Evolutionary conservation across 2,888 invertebrate genomes (phyloP).

Genomic region (Polydrusus cervinus): DNA sequence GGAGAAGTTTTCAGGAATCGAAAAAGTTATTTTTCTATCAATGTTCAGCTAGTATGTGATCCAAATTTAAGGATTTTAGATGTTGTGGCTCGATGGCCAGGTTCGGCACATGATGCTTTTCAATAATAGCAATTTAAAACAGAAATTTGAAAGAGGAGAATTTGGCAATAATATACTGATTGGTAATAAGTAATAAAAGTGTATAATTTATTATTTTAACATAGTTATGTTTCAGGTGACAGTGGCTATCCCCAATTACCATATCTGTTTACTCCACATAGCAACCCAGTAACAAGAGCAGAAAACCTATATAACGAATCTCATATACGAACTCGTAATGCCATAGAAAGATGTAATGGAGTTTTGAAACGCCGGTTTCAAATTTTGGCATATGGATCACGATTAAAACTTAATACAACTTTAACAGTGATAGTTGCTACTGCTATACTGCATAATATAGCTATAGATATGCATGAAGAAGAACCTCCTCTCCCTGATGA

Average conservation of each 20-base stretch:
- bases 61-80: background rate
- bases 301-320: slow-evolving; percentile 21
- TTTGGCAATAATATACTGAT: too few relatives aligned
- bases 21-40: slow-evolving; percentile 27
- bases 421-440: slow-evolving; percentile 41
- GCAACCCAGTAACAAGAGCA: slow-evolving; percentile 5
- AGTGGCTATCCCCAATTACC: background rate
- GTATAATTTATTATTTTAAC: too few relatives aligned
- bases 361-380: slow-evolving; percentile 64
- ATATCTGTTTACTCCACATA: slow-evolving; percentile 8
- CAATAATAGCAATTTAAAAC: too few relatives aligned
- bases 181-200: too few relatives aligned
- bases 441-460: slow-evolving; percentile 49
- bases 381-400: slow-evolving; percentile 43
- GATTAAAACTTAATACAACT: slow-evolving; percentile 38
- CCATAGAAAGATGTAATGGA: too few relatives aligned
- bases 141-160: too few relatives aligned
- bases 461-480: too few relatives aligned
- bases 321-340: slow-evolving; percentile 10
- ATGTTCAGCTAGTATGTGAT: slow-evolving; percentile 23
- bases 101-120: slow-evolving; percentile 16
- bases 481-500: slow-evolving; percentile 47
- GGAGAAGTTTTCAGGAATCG: slow-evolving; percentile 21
- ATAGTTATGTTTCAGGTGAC: too few relatives aligned
- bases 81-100: too few relatives aligned